Percentiles rank a stretch among this genome's conserved stretches.
phyloP scores from a whole-genome alignment of 1,140 invertebrate genomes.

The Lepidotrigona ventralis region DNA sequence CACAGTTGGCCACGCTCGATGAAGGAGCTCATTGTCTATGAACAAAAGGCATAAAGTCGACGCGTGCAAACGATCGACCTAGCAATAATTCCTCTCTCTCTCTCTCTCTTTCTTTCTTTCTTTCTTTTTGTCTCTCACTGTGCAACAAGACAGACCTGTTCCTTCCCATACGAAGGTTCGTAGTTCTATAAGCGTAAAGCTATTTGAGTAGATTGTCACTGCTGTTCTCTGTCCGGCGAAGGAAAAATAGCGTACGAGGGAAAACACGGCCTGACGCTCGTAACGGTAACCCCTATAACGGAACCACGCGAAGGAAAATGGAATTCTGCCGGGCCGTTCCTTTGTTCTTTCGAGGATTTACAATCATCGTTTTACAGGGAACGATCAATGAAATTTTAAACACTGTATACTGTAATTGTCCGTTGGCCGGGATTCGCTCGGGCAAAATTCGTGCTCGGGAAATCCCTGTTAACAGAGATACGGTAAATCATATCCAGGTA shows the following conservation, averaged over 20 bases:
- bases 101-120: too few species aligned
- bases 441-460: background rate
- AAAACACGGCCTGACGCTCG: background rate
- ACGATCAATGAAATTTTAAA: background rate
- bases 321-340: background rate
- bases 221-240: background rate
- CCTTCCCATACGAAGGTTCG: background rate
- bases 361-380: background rate
- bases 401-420: background rate
- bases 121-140: background rate
- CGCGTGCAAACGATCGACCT: background rate
- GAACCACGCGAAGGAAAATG: background rate
- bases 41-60: background rate
- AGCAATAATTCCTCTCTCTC: background rate
- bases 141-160: background rate
- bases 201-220: too few species aligned
- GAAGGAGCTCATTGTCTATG: conserved; percentile 10
- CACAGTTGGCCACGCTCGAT: background rate
- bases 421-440: too few species aligned
- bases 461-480: background rate
- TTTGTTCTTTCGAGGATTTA: background rate
- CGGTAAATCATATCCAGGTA: background rate
- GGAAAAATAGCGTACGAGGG: background rate
- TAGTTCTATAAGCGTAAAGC: background rate
- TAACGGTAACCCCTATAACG: background rate